These are phyloP conservation scores for Tiliqua scincoides DNA, from an alignment of 2,113 vertebrate species.

Conservation along the genomic window DNA sequence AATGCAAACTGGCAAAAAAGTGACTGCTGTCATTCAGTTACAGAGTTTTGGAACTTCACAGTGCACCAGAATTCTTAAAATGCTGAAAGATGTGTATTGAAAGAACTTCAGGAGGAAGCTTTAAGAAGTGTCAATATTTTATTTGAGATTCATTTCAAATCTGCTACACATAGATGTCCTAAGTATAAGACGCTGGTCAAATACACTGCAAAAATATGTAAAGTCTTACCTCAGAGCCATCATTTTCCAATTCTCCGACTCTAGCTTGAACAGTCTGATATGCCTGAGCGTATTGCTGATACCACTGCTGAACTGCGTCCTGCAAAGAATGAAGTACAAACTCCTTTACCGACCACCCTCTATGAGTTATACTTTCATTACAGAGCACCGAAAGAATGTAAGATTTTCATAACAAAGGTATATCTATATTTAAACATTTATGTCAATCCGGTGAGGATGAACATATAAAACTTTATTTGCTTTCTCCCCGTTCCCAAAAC, in stretches of 20 bases:
- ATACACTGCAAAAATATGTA: constrained; percentile 19
- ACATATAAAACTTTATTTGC: background rate
- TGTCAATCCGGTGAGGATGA: background rate
- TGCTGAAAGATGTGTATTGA: background rate
- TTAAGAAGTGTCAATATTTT: background rate
- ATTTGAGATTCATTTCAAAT: background rate
- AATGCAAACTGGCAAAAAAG: background rate
- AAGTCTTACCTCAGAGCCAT: constrained; percentile 76
- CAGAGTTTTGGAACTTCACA: background rate
- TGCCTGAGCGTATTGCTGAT: constrained; percentile 81
- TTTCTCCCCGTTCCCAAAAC: background rate
- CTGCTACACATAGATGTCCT: background rate
- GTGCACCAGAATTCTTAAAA: background rate
- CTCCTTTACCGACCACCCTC: constrained; percentile 14
- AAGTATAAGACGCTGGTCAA: background rate
- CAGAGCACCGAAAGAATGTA: background rate
- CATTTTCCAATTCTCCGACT: constrained; percentile 74
- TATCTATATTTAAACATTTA: rapidly evolving
- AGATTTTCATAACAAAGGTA: constrained; percentile 4
- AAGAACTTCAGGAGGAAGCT: rapidly evolving
- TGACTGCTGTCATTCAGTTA: background rate
- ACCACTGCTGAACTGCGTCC: constrained; percentile 85
- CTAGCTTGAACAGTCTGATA: constrained; percentile 72
- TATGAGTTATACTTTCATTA: background rate
- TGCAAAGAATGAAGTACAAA: constrained; percentile 53